phyloP scores from a whole-genome alignment of 1,140 invertebrate genomes.

The Drosophila neocordata region DNA sequence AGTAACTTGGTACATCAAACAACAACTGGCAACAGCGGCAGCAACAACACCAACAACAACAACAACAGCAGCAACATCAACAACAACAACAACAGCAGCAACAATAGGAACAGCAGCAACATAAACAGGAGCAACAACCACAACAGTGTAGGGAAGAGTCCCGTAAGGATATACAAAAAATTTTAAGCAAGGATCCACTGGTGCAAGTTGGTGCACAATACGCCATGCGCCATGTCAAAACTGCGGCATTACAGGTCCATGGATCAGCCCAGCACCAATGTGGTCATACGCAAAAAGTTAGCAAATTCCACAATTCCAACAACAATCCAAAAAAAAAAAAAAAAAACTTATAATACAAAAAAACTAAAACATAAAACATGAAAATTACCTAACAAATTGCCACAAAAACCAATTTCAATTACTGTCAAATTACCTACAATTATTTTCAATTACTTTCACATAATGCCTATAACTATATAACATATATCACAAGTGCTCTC shows the following conservation, averaged over 20 bases:
- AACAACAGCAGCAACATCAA: neutral
- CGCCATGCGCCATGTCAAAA: conserved; percentile 83
- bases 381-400: conserved; percentile 5
- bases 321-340: neutral
- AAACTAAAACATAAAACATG: conserved; percentile 17
- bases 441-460: conserved; percentile 7
- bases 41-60: conserved; percentile 1
- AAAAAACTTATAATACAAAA: conserved; percentile 4
- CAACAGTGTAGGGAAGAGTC: neutral
- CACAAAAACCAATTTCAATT: conserved; percentile 1
- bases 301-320: conserved; percentile 31
- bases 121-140: too few relatives aligned
- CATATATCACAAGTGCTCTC: conserved; percentile 4
- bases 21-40: neutral
- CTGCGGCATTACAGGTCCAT: conserved; percentile 82
- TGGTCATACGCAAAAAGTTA: conserved; percentile 82
- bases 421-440: conserved; percentile 7
- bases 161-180: conserved; percentile 33
- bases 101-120: conserved; percentile 6
- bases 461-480: neutral
- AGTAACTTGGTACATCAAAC: conserved; percentile 7
- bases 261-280: conserved; percentile 75
- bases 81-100: conserved; percentile 8
- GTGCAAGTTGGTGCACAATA: conserved; percentile 51
- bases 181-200: conserved; percentile 47